phyloP scores from a whole-genome alignment of 2,113 vertebrate genomes.

The Gymnarchus niloticus region DNA sequence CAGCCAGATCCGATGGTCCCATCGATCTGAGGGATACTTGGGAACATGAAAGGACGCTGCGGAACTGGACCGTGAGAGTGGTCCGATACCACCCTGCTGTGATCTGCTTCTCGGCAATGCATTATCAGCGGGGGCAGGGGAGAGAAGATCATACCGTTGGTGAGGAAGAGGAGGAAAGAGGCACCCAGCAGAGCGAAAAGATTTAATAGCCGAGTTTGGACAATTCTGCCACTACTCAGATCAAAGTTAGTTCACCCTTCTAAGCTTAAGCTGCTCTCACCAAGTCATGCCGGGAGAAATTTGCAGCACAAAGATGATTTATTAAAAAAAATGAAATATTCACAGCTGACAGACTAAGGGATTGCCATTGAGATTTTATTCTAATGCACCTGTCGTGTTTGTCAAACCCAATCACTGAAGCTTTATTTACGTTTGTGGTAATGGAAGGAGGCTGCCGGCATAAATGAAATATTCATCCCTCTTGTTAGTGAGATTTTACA shows the following conservation, averaged over 20 bases:
- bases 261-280: not conserved
- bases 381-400: constrained; percentile 90
- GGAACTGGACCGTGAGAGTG: not conserved
- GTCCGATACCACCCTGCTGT: not conserved
- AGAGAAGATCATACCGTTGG: not conserved
- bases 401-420: constrained; percentile 78
- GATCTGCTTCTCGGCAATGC: not conserved
- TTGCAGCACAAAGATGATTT: constrained; percentile 84
- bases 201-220: not conserved
- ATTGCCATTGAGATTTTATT: constrained; percentile 67
- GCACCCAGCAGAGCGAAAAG: not conserved
- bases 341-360: constrained; percentile 96
- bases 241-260: not conserved
- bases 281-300: constrained; percentile 56
- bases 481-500: constrained; percentile 85
- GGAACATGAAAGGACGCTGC: not conserved
- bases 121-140: not conserved
- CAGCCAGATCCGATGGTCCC: not conserved
- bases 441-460: constrained; percentile 77
- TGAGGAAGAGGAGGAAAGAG: not conserved
- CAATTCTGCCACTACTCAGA: constrained; percentile 7
- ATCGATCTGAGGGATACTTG: not conserved
- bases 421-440: constrained; percentile 90
- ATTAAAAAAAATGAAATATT: constrained; percentile 88
- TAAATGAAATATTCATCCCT: constrained; percentile 88